Percentiles rank a stretch among this genome's conserved stretches.
Conservation (phyloP, 1,140 invertebrate species). For the Drosophila orena region DNA sequence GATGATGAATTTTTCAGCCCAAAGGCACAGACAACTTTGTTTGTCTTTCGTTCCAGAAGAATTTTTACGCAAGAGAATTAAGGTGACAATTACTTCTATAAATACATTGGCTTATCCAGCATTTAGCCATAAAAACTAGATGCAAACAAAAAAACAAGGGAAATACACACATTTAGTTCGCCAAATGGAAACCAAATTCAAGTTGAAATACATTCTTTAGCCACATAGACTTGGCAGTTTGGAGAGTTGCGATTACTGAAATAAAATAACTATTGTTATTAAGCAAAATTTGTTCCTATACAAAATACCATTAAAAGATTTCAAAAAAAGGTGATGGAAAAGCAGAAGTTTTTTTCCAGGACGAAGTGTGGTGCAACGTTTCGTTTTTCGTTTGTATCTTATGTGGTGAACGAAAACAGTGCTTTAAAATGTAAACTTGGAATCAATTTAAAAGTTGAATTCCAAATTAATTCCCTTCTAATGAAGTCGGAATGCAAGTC, state of each 20-base stretch:
- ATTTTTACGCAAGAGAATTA: conserved; percentile 1
- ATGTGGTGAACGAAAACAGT: background rate
- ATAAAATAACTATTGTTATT: too few species aligned
- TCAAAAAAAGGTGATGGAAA: too few species aligned
- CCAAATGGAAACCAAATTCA: conserved; percentile 18
- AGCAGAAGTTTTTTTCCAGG: too few species aligned
- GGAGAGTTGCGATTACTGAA: background rate
- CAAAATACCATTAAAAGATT: too few species aligned
- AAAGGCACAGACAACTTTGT: background rate
- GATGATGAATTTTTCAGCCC: conserved; percentile 27
- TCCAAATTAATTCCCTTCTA: conserved; percentile 1
- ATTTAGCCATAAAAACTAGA: conserved; percentile 16
- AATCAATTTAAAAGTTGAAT: background rate
- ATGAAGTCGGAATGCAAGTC: conserved; percentile 15
- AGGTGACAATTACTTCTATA: conserved; percentile 22
- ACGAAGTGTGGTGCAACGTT: too few species aligned
- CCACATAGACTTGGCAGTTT: conserved; percentile 1
- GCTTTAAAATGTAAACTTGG: background rate
- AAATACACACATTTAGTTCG: conserved; percentile 5
- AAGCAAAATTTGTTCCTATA: too few species aligned
- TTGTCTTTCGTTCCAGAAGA: background rate
- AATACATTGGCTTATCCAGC: conserved; percentile 18
- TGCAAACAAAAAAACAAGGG: background rate
- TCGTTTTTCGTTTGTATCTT: too few species aligned
- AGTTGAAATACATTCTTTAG: background rate